Evolutionary conservation across 2,888 invertebrate genomes (phyloP), one percentile per base, ranked within the genome.

Genomic region (Orthosia gracilis): DNA sequence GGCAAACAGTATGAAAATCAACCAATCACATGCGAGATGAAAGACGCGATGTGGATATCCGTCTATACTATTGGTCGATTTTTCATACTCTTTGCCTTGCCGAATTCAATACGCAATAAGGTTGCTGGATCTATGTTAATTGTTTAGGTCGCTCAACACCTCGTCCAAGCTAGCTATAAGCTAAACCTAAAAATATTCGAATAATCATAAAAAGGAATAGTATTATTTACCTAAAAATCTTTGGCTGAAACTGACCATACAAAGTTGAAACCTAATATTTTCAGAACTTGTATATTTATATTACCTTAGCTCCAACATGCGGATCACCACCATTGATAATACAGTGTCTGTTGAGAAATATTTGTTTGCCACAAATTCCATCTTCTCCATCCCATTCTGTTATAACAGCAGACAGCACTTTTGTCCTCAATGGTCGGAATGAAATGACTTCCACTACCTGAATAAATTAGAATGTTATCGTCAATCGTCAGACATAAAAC

Each of bases 401-500:
- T 21, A 98, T 92, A 26, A 89, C 91, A 3, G 97, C 97, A 73
- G 94, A 92, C 67, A 94, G 91, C 5, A 97, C 90, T 88, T 97
- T 97, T 21, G 94, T 94, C 81, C 98, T 95, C 18, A 98, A 89
- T 0, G 98, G 97, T 75, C 94, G 94, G 26, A 98, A 96, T 70
- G 96, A 97, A 62, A 95, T 92, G 0, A 98, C 96, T 89, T 97
- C 96, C 63, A 98, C 89, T 57, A 98, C 97, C 93, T 91, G 72
- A 71, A 70, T 23, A 49, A 54, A 70, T 21, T 18, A 47, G 18
- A 65, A 69, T 26, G 13, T 31, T 31, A n/a, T 59, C 18, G 15
- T 26, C 7, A n/a, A 31, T 52, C 15, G 2, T 49, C 3, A 55
- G 5, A 17, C 4, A 21, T 50, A 15, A 4, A 23, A 55, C 5